Evolutionary conservation across 2,797 vertebrate species (phyloP), one percentile per base, ranked within the genome.

Genomic region (Lateolabrax maculatus): DNA sequence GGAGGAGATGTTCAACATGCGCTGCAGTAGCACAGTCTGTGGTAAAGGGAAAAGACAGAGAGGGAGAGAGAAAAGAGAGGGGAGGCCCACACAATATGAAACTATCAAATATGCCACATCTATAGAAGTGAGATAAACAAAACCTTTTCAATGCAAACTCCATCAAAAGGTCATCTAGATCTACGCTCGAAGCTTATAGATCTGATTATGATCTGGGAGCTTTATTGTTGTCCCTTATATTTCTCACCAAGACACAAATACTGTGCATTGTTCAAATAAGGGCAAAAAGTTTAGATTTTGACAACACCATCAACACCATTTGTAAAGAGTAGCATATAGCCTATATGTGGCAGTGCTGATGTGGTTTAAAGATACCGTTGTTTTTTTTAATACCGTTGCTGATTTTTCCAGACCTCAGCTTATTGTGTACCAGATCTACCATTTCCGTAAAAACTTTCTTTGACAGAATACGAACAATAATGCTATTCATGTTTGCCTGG

Each of bases 1-100:
- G 91, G 88, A 85, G 84, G 85, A 76, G 64, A 77, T 41, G 62
- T 62, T 84, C 71, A 68, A 64, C 72, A 61, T 78, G 79, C 71
- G 31, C 71, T 64, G 76, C 74, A 2, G 55, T 55, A 70, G 68
- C 73, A 64, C 51, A 57, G 75, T 53, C 72, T 82, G 83, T 36
- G 55, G 83, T 37, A 9, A 44, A 75, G 61, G 34, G 48, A 67
- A 44, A 64, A 78, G 60, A 73, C 61, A 11, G 68, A 82, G 25
- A 44, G 23, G 49, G 44, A 51, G 3, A 56, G 25, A 56, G 31
- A 31, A 34, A 6, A 55, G 48, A 43, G 25, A 44, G 23, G 34
- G 13, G 36, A 53, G 31, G 31, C 53, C 31, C 31, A 36, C 55
- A 46, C 69, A 48, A 37, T 34, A 3, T 46, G 56, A 80, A 78